These are phyloP conservation scores for Cyprinus carpio DNA, from an alignment of 2,113 vertebrate species.

Conservation along the genomic window DNA sequence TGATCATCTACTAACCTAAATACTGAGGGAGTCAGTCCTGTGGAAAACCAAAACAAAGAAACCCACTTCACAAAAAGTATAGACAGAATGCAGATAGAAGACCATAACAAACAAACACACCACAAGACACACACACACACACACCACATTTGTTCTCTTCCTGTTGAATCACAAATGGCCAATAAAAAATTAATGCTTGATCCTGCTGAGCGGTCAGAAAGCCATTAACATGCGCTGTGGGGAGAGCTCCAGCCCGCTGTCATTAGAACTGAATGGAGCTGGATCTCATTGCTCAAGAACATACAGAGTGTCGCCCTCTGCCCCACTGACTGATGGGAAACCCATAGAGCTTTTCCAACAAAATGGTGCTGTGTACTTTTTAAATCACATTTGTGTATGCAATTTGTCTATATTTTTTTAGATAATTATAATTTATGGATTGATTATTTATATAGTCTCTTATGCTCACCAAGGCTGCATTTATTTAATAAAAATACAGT, in stretches of 20 bases:
- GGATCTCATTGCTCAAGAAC: conserved; percentile 18
- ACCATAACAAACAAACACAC: background rate
- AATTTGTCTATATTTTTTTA: too few relatives aligned
- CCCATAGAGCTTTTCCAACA: background rate
- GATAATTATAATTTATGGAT: too few relatives aligned
- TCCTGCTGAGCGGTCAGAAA: conserved; percentile 56
- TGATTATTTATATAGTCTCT: too few relatives aligned
- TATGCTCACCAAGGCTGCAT: too few relatives aligned
- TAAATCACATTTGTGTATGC: too few relatives aligned
- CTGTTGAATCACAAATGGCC: conserved; percentile 51
- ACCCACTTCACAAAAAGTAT: background rate
- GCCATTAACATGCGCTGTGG: conserved; percentile 51
- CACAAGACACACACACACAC: conserved; percentile 2
- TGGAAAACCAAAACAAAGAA: background rate
- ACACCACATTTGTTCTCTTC: conserved; percentile 36
- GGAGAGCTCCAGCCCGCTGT: conserved; percentile 15
- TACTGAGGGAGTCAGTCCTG: background rate
- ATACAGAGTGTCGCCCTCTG: background rate
- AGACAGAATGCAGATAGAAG: background rate
- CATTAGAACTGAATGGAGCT: conserved; percentile 8
- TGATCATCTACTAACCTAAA: background rate
- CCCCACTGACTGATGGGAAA: background rate
- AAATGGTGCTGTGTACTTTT: too few relatives aligned
- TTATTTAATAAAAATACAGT: too few relatives aligned
- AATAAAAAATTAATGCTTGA: conserved; percentile 65